phyloP scores from a whole-genome alignment of 2,888 invertebrate genomes.

The Unio delphinus region DNA sequence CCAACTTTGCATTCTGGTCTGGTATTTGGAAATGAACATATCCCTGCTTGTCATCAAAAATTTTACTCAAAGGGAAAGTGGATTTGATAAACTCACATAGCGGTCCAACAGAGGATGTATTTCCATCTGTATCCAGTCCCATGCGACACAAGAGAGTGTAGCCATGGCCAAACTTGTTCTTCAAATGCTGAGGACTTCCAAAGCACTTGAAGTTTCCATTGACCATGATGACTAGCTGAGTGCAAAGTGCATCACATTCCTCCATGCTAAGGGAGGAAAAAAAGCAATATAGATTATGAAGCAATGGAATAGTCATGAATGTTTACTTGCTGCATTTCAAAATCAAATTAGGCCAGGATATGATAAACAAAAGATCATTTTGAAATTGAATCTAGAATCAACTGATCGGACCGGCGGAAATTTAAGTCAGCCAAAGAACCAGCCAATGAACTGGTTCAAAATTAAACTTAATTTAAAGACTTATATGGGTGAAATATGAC shows the following conservation, averaged over 20 bases:
- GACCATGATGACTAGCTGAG: slow-evolving; percentile 83
- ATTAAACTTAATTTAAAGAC: too few relatives aligned
- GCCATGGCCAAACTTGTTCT: slow-evolving; percentile 80
- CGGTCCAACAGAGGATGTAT: slow-evolving; percentile 40
- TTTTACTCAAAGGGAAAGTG: slow-evolving; percentile 76
- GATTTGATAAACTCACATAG: slow-evolving; percentile 71
- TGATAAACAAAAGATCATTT: background rate
- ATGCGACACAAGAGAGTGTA: slow-evolving; percentile 77
- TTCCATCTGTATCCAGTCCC: slow-evolving; percentile 7
- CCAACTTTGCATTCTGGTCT: slow-evolving; percentile 51
- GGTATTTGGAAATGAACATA: slow-evolving; percentile 59
- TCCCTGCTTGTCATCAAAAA: slow-evolving; percentile 81
- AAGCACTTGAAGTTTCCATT: slow-evolving; percentile 81
- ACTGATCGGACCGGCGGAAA: too few relatives aligned
- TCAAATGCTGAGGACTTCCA: slow-evolving; percentile 81
- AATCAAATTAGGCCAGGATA: background rate
- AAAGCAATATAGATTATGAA: background rate
- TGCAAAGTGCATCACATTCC: slow-evolving; percentile 87
- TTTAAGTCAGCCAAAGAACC: too few relatives aligned
- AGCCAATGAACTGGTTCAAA: too few relatives aligned
- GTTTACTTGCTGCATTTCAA: background rate
- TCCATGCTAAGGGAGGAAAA: slow-evolving; percentile 80
- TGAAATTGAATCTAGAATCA: background rate
- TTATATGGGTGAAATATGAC: too few relatives aligned
- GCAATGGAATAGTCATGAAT: background rate